A percentile compares a stretch with the other conserved stretches of the same genome.
Evolutionary conservation across 2,797 vertebrate genomes (phyloP).

Genomic region (Gymnodraco acuticeps): DNA sequence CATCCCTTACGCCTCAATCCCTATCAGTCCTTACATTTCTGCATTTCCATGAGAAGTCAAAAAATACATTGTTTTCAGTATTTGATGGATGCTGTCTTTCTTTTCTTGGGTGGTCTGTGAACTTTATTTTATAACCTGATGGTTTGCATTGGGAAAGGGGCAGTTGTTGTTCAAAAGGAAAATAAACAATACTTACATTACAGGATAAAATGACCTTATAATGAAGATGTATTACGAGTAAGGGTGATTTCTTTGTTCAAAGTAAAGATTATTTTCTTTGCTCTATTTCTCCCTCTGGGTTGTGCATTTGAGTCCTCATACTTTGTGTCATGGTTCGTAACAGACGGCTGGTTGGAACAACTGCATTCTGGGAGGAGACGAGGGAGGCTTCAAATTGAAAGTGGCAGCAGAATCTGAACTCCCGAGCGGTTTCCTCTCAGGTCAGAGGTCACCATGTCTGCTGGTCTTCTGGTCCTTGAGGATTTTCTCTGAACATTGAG

Average conservation of each 20-base stretch:
- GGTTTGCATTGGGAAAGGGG: neutral
- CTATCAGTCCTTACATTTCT: no score
- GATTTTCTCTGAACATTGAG: conserved; percentile 21
- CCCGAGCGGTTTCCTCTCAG: conserved; percentile 29
- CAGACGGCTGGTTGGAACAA: conserved; percentile 12
- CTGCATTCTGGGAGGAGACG: conserved; percentile 45
- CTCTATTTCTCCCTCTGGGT: no score
- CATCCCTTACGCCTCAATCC: no score
- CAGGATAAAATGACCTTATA: no score
- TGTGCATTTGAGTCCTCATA: no score
- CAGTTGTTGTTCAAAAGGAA: no score
- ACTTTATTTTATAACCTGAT: neutral
- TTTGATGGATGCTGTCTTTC: neutral
- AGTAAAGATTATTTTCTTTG: no score
- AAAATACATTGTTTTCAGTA: neutral
- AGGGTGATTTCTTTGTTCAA: no score
- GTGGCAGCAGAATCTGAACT: conserved; percentile 63
- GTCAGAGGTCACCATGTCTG: conserved; percentile 48
- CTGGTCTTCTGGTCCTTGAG: conserved; percentile 24
- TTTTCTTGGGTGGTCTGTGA: neutral
- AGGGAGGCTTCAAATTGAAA: conserved; percentile 61
- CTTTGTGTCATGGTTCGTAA: no score
- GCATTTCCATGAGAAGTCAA: no score
- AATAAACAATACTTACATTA: neutral
- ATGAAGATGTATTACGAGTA: no score